Evolutionary conservation across 2,888 invertebrate genomes (phyloP), one percentile per base, ranked within the genome.

Genomic region (Eurytoma californica): DNA sequence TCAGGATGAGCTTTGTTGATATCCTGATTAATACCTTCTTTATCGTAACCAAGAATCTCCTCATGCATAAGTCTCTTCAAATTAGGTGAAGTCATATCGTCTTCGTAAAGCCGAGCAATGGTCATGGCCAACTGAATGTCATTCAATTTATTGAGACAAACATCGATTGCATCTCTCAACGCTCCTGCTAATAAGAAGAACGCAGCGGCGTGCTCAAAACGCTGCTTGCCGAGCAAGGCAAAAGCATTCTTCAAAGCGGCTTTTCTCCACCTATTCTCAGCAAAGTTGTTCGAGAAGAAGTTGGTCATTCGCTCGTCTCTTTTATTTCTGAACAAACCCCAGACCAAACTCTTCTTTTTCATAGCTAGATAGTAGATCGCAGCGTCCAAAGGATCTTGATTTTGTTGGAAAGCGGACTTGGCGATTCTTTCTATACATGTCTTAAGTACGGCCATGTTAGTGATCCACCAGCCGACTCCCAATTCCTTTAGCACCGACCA

Each of bases 211-310:
- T 99, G 98, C 81, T 97, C 96, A 89, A 99, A 99, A 69, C 98
- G 91, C 90, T 99, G 99, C 87, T 97, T 97, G 3, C 99, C 97
- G 57, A 99, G 93, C 60, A 99, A 91, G 2, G 97, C 98, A 88
- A 98, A 99, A 0, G 99, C 99, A 90, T 99, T 99, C 91, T 99
- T 99, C 82, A 99, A 90, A 0, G 99, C 99, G 0, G 99, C 98
- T 88, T 97, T 98, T 24, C 98, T 93, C 98, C 99, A 99, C 72
- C 98, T 93, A 85, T 98, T 96, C 87, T 97, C 95, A 2, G 92
- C 90, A 88, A 99, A 99, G 88, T 99, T 97, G 88, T 99, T 97
- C 28, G 96, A 91, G 89, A 99, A 99, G 92, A 99, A 99, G 24
- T 93, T 90, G 0, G 97, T 96, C 99, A 99, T 99, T 87, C 96